Evolutionary conservation across 2,888 invertebrate species (phyloP).

Genomic region (Phortica magna): DNA sequence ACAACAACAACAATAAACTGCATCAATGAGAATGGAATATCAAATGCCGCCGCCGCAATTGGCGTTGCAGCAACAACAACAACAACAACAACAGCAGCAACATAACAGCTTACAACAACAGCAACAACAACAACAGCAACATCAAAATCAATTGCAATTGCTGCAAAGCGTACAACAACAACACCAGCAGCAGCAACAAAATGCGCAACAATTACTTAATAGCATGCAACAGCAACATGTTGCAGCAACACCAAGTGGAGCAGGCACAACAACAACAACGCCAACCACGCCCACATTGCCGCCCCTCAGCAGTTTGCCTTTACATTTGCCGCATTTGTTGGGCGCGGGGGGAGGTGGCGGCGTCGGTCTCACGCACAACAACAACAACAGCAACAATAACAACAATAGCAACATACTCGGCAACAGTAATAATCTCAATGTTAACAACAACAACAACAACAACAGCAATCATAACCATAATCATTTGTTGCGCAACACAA

Average conservation of each 20-base stretch:
- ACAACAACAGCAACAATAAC: constrained; percentile 25
- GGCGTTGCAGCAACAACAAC: constrained; percentile 72
- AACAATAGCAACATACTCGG: constrained; percentile 38
- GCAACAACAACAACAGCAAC: constrained; percentile 63
- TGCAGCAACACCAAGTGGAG: constrained; percentile 68
- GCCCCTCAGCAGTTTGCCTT: constrained; percentile 74
- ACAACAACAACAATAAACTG: constrained; percentile 38
- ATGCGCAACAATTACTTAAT: constrained; percentile 41
- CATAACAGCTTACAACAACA: constrained; percentile 67
- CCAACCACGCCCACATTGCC: constrained; percentile 65
- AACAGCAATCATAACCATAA: constrained; percentile 50
- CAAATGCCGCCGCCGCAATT: constrained; percentile 76
- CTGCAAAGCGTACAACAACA: constrained; percentile 58
- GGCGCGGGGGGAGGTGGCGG: constrained; percentile 51
- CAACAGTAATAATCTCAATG: constrained; percentile 48
- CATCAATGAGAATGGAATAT: constrained; percentile 78
- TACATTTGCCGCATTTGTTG: constrained; percentile 76
- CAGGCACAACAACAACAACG: constrained; percentile 68
- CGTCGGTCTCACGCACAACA: constrained; percentile 30
- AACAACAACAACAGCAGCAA: constrained; percentile 62
- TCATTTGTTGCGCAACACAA: constrained; percentile 66
- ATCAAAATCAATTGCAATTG: constrained; percentile 56
- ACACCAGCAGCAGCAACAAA: constrained; percentile 59
- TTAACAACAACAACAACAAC: constrained; percentile 48
- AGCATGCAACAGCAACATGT: constrained; percentile 58